Conservation (phyloP, 1,140 invertebrate genomes). For the Drosophila sechellia region DNA sequence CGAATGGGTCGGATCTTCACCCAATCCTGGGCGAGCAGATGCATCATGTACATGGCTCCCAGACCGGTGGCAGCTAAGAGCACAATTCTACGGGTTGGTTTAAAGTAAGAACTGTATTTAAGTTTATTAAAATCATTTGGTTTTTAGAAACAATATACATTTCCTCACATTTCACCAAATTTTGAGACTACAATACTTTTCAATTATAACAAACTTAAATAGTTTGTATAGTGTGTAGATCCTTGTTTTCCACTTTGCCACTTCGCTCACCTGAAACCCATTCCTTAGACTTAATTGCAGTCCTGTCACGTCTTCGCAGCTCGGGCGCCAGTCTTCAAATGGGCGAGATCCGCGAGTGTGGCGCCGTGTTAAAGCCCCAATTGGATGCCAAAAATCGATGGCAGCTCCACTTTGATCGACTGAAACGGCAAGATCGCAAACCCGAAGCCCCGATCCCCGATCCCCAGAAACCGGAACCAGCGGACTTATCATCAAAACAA, state of each 20-base stretch:
- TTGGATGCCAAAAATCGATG: conserved; percentile 34
- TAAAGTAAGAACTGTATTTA: neutral
- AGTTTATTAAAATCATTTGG: neutral
- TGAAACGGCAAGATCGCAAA: conserved; percentile 9
- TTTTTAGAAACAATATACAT: too few species aligned
- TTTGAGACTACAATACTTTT: too few species aligned
- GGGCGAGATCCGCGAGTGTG: conserved; percentile 25
- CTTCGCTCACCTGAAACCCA: conserved; percentile 66
- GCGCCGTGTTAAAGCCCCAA: conserved; percentile 35
- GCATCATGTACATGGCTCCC: conserved; percentile 85
- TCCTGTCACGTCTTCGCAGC: conserved; percentile 59
- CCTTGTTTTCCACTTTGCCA: neutral
- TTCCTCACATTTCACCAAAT: too few species aligned
- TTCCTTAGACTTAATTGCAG: conserved; percentile 3
- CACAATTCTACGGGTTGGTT: conserved; percentile 47
- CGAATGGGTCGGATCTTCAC: conserved; percentile 83
- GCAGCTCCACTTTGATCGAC: conserved; percentile 48
- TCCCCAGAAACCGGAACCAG: conserved; percentile 42
- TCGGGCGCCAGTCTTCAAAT: conserved; percentile 54
- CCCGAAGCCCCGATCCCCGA: neutral
- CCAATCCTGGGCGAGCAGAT: conserved; percentile 85
- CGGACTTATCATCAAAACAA: conserved; percentile 49
- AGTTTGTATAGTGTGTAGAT: neutral
- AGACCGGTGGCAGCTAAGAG: conserved; percentile 84
- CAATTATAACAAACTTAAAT: neutral